phyloP scores from a whole-genome alignment of 1,140 invertebrate species.

The Aplysia californica region DNA sequence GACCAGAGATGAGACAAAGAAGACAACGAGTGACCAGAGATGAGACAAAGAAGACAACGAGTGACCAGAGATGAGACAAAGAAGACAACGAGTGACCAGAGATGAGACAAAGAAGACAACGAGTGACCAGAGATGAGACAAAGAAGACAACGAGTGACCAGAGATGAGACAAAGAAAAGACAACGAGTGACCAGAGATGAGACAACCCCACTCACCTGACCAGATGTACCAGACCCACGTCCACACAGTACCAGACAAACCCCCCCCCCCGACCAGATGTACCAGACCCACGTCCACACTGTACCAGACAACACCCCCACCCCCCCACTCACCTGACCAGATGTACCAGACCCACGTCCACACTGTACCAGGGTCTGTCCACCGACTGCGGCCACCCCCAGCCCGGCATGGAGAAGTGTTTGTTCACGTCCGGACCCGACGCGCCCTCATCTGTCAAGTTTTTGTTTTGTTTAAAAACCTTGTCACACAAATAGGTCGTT shows the following conservation, averaged over 20 bases:
- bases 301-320: slow-evolving; percentile 48
- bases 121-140: no score
- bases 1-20: no score
- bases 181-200: background rate
- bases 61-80: background rate
- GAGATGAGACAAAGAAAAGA: background rate
- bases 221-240: slow-evolving; percentile 88
- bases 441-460: no score
- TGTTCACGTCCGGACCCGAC: no score
- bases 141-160: no score
- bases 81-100: background rate
- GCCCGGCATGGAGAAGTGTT: slow-evolving; percentile 64
- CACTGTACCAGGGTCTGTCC: slow-evolving; percentile 66
- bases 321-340: slow-evolving; percentile 47
- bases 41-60: no score
- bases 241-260: slow-evolving; percentile 67
- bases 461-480: no score
- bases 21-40: no score
- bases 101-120: background rate
- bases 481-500: no score
- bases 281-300: slow-evolving; percentile 85
- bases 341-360: slow-evolving; percentile 89
- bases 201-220: slow-evolving; percentile 40
- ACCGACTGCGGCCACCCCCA: slow-evolving; percentile 50
- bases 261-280: slow-evolving; percentile 70